Conservation (phyloP, 1,140 invertebrate genomes). For the Pentalonia nigronervosa region DNA sequence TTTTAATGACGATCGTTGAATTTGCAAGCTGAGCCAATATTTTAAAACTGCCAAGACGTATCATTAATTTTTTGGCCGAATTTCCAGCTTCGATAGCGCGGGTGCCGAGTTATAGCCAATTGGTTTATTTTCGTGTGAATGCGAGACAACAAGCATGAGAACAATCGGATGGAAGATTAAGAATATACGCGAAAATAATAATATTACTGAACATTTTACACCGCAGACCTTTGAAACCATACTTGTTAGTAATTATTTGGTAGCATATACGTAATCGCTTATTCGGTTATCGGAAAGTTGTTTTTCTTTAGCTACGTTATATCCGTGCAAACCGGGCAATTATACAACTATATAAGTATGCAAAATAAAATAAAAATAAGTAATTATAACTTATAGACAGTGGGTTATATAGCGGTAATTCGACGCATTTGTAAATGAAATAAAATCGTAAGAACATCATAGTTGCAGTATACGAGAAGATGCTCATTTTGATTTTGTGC, state of each 20-base stretch:
- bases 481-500: background rate
- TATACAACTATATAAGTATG: background rate
- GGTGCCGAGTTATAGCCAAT: background rate
- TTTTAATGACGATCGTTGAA: background rate
- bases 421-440: background rate
- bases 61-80: conserved; percentile 23
- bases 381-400: background rate
- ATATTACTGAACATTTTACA: background rate
- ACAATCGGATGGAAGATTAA: background rate
- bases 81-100: background rate
- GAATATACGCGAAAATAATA: background rate
- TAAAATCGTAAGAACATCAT: background rate
- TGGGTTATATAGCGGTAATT: background rate
- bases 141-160: background rate
- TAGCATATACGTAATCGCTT: background rate
- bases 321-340: background rate
- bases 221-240: background rate
- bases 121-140: background rate
- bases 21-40: background rate
- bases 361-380: background rate
- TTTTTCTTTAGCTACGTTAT: background rate
- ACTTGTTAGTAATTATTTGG: background rate
- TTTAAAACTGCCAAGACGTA: background rate
- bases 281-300: background rate
- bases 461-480: background rate